Percentiles rank a stretch among this genome's conserved stretches.
Conservation (phyloP, 2,888 invertebrate genomes). For the Petrolisthes manimaculis region DNA sequence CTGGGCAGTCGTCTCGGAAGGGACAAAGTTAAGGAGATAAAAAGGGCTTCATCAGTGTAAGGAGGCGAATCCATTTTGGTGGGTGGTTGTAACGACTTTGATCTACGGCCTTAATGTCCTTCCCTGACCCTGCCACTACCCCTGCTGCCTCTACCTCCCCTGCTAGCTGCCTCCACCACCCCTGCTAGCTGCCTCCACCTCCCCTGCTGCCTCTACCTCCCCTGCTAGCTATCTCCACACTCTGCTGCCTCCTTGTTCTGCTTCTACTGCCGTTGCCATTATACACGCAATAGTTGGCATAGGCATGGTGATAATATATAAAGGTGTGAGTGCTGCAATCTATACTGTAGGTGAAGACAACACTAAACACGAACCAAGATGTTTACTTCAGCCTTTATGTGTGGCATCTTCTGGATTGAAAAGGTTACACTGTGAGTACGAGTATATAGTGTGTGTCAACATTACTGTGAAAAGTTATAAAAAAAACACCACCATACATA, state of each 20-base stretch:
- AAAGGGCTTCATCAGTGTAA: constrained; percentile 58
- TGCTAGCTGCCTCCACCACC: neutral
- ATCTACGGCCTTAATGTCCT: constrained; percentile 49
- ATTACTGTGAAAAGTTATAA: too few relatives aligned
- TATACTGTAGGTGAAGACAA: too few relatives aligned
- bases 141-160: neutral
- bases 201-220: neutral
- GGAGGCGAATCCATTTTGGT: constrained; percentile 55
- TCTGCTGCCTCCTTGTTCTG: neutral
- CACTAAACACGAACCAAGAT: too few relatives aligned
- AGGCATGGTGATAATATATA: too few relatives aligned
- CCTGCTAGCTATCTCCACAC: neutral
- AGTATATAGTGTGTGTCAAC: too few relatives aligned
- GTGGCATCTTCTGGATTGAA: too few relatives aligned
- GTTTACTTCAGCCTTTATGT: too few relatives aligned
- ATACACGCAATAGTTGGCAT: too few relatives aligned
- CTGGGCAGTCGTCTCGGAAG: constrained; percentile 37
- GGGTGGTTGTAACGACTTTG: constrained; percentile 54
- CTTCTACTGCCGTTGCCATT: neutral
- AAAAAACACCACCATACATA: too few relatives aligned
- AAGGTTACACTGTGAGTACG: too few relatives aligned
- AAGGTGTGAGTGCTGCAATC: too few relatives aligned
- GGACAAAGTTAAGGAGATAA: constrained; percentile 56
- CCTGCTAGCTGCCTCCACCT: constrained; percentile 2
- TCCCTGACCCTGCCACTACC: constrained; percentile 21